Evolutionary conservation across 2,113 vertebrate genomes (phyloP), one percentile per base, ranked within the genome.

Genomic region (Antigone vipio): DNA sequence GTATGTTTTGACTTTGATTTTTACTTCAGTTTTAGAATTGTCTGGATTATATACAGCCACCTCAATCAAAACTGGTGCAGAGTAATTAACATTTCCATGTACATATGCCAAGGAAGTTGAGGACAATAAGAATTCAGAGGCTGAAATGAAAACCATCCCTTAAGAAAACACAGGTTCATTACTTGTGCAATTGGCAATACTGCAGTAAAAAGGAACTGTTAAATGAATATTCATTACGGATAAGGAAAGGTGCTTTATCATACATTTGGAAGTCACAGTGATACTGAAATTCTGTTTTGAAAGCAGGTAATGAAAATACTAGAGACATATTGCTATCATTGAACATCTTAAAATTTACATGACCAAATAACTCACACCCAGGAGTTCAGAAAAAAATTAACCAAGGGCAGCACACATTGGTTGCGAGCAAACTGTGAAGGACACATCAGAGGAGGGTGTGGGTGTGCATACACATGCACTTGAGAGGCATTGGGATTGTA

Each of bases 101-200:
- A 55, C 42, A 21, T 75, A 67, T 79, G 30, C 66, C 58, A 79
- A 91, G 71, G 50, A 91, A 49, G 10, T 24, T 60, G 66, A 96
- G 74, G 77, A 92, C 78, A 94, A 58, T 66, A 82, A 62, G 53
- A 89, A 95, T 76, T 89, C 59, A 68, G 71, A 50, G 44, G 71
- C 45, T 73, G 67, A 88, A 93, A 92, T 42, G 49, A 94, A 94
- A 92, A 4, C 26, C 45, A 67, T 93, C 49, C 58, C 71, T 87
- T 89, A 85, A 95, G 90, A 93, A 89, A 94, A 93, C 35, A 64
- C 45, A 76, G 42, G 12, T 79, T 92, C 30, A 23, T 91, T 88
- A 64, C 30, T 72, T 72, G 22, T 67, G 72, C 12, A 56, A 55
- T 22, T 68, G 35, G 6, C 56, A 89, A 23, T 76, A 50, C 38